These are phyloP conservation scores for Xerus rutilus DNA, from an alignment of 2,797 vertebrate species.

Conservation along the genomic window DNA sequence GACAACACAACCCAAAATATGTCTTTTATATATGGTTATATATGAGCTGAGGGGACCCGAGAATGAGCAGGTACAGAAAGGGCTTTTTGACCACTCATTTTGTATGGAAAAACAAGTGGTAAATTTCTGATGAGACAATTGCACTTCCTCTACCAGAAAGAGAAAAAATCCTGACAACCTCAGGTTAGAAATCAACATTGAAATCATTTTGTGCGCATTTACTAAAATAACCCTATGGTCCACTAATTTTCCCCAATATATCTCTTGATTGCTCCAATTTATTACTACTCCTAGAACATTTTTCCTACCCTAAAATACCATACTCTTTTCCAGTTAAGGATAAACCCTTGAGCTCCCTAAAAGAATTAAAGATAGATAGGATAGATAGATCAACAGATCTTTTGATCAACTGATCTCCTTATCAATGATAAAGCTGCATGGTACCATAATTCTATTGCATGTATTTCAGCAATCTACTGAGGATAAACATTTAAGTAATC, in stretches of 20 bases:
- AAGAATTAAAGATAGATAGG: not conserved
- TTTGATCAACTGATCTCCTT: not conserved
- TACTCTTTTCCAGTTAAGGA: not conserved
- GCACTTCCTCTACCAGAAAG: not conserved
- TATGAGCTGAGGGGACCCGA: not conserved
- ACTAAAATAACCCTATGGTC: not conserved
- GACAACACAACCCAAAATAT: not conserved
- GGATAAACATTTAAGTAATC: conserved; percentile 21
- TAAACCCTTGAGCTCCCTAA: not conserved
- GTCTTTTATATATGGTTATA: not conserved
- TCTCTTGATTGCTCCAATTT: not conserved
- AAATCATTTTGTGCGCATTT: not conserved
- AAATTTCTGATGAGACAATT: not conserved
- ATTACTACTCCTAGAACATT: not conserved
- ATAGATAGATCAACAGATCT: not conserved
- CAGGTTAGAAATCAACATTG: not conserved
- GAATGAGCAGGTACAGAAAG: not conserved
- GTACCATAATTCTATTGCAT: not conserved
- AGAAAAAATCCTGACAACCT: not conserved
- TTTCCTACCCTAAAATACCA: not conserved
- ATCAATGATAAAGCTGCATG: not conserved
- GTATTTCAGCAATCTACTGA: not conserved
- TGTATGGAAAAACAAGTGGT: not conserved
- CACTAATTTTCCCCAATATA: not conserved
- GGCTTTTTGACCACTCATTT: not conserved